Evolutionary conservation across 92 coral and sea anemone genomes (phyloP).

Genomic region (Nematostella vectensis): DNA sequence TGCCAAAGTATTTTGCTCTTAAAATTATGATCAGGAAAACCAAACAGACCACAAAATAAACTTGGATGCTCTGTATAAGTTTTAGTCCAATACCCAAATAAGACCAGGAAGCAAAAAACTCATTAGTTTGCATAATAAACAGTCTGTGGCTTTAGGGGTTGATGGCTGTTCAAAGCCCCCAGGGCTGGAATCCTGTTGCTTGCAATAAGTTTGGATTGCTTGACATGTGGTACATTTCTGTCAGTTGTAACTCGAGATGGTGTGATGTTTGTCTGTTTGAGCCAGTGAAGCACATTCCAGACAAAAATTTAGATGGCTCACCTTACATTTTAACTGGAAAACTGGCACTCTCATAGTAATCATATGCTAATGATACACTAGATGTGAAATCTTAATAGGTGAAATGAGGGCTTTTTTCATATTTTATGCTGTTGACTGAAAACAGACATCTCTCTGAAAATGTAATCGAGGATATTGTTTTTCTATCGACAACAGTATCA

Average conservation of each 20-base stretch:
- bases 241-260: neutral
- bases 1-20: no score
- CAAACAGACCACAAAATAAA: no score
- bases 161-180: neutral
- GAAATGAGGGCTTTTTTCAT: no score
- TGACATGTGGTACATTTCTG: neutral
- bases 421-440: no score
- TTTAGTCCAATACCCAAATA: no score
- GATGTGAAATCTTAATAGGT: no score
- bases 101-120: no score
- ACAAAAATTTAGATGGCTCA: neutral
- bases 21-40: no score
- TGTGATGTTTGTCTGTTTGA: neutral
- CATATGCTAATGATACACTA: neutral
- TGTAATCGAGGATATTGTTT: no score
- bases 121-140: neutral
- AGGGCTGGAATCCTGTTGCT: neutral
- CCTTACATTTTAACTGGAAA: neutral
- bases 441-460: no score
- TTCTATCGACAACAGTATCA: no score
- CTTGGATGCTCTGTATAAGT: no score
- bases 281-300: neutral
- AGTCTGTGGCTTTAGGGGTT: neutral
- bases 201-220: neutral
- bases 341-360: neutral